Base-by-base conservation (phyloP, 2,113 vertebrate species). In the Podilymbus podiceps region DNA sequence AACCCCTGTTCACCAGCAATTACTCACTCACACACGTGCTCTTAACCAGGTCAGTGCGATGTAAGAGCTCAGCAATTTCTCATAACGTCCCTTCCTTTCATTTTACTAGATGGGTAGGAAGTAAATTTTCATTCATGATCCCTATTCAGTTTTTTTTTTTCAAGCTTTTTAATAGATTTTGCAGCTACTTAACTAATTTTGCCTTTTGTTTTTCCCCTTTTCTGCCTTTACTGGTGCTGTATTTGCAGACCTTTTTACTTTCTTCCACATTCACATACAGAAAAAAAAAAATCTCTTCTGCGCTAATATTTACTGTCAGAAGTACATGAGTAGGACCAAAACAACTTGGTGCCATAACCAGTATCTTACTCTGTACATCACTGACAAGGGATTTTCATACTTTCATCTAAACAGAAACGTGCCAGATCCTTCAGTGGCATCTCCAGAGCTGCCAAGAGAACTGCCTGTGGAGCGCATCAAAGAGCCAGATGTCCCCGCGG, bases 381-480 rank as follows among this genome's bases (percentile, higher is more conserved):
- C 69, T 68, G 44, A 83, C 49, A 73, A 49, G 33, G 12, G 33
- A 46, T 76, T 91, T 89, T 85, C 75, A 76, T 40, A 59, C 49
- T 96, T 94, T 88, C 90, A 94, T 85, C 85, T 79, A 8, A 82
- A 53, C 4, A 79, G 46, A 88, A 96, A 40, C 3, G 67, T 86
- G 90, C 92, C 88, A 92, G 82, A 78, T 92, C 88, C 85, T 94
- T 79, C 88, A 74, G 88, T 84, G 95, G 64, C 87, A 95, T 90
- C 83, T 89, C 95, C 67, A 88, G 50, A 74, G 89, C 77, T 87
- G 94, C 90, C 93, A 92, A 90, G 67, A 88, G 73, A 91, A 83
- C 42, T 79, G 69, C 92, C 96, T 82, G 88, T 19, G 82, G 93
- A 94, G 97, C 33, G 62, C 85, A 95, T 97, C 95, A 96, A 97